Conservation (phyloP, 2,797 vertebrate genomes). For the Parotocinclus haroldoi region DNA sequence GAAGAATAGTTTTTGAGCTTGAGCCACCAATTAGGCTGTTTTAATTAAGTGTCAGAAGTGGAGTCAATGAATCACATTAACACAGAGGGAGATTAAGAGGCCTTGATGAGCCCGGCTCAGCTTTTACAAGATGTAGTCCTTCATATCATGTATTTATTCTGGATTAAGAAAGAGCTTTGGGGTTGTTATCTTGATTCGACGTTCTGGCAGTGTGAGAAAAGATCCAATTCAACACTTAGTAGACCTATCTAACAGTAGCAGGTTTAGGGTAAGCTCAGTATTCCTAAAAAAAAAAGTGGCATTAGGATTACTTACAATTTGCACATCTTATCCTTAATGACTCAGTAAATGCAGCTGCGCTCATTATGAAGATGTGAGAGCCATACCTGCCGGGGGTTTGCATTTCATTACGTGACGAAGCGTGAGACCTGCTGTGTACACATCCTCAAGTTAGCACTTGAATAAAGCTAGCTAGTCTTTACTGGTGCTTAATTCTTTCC, state of each 20-base stretch:
- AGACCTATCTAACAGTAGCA: neutral
- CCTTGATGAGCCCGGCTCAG: constrained; percentile 29
- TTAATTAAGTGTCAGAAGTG: constrained; percentile 60
- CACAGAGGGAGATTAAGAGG: constrained; percentile 16
- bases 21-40: constrained; percentile 55
- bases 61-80: constrained; percentile 43
- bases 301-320: constrained; percentile 24
- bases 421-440: constrained; percentile 1
- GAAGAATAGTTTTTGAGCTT: constrained; percentile 50
- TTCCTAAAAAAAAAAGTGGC: neutral
- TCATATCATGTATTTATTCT: constrained; percentile 31
- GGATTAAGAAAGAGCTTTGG: constrained; percentile 33
- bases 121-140: constrained; percentile 29
- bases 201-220: constrained; percentile 26
- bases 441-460: neutral
- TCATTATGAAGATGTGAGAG: neutral
- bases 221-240: constrained; percentile 12
- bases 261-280: constrained; percentile 1
- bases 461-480: neutral
- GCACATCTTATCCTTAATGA: constrained; percentile 18
- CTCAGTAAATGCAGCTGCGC: neutral
- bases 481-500: neutral
- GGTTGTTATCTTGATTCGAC: constrained; percentile 49
- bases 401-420: neutral
- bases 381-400: neutral